phyloP scores from a whole-genome alignment of 2,797 vertebrate species.

The Darevskia nairensis region DNA sequence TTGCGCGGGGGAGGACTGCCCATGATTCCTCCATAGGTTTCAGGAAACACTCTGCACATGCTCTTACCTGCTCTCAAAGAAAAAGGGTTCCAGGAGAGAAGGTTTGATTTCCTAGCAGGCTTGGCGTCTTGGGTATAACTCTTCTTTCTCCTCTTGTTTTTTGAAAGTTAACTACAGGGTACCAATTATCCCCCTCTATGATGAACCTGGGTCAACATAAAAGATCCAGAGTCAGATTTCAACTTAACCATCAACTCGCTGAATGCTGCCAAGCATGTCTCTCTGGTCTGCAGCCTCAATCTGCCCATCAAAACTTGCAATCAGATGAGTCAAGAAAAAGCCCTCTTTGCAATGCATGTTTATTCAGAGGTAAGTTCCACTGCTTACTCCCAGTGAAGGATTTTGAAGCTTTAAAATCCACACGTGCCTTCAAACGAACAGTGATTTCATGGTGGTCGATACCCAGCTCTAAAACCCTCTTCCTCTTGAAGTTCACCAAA shows the following conservation, averaged over 20 bases:
- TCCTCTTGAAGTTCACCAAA: neutral
- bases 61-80: neutral
- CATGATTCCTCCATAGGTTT: neutral
- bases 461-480: neutral
- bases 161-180: neutral
- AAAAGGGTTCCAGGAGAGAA: neutral
- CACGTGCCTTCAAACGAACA: neutral
- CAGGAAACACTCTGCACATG: neutral
- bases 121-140: neutral
- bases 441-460: neutral
- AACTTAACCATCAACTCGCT: neutral
- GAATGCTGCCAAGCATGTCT: neutral
- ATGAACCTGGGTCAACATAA: neutral
- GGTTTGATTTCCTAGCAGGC: neutral
- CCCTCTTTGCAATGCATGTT: neutral
- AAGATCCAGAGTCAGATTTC: neutral
- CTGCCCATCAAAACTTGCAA: neutral
- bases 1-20: too few species aligned
- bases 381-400: neutral
- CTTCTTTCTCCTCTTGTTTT: neutral
- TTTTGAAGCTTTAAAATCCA: neutral
- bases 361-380: neutral
- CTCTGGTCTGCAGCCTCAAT: neutral
- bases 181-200: neutral
- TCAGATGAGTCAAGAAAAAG: neutral